Base-by-base conservation (phyloP, 2,797 vertebrate genomes). In the Enteromius treurensis region DNA sequence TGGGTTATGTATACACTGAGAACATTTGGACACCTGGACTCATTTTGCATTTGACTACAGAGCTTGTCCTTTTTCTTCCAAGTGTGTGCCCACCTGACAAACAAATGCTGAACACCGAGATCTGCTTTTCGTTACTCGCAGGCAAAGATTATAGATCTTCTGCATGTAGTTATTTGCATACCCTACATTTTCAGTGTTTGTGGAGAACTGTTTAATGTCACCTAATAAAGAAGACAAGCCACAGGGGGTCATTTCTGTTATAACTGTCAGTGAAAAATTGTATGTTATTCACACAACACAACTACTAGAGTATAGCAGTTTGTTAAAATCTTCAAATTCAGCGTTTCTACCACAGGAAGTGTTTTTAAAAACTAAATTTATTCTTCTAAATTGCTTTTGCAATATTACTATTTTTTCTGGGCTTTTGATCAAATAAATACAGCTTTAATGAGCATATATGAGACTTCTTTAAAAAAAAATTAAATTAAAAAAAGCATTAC, bases 11-110 rank as follows among this genome's bases (percentile, higher is more conserved):
- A 14, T 77, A 64, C 26, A 64, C 2, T 10, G 42, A 21, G 58
- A 69, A 69, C 82, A 75, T 81, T 83, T 84, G 49, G 65, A 86
- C 69, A 74, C 74, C 37, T 62, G 74, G 74, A 60, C 74, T 77
- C 58, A 65, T 70, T 78, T 68, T 78, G 64, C 60, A 80, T 42
- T 42, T 49, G 77, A 81, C 68, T 78, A 73, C 45, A 79, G 90
- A 29, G 88, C 85, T 90, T 84, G 85, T 83, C 5, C 79, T 64
- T 23, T 80, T 83, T 85, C 81, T 82, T 80, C 70, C 88, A 88
- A 87, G 90, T 85, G 89, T 90, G 78, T 87, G 11, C 4, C 62
- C 42, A 91, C 89, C 89, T 91, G 90, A 91, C 88, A 90, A 92
- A 91, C 82, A 91, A 88, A 76, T 6, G 34, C n/a, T 76, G 8